phyloP scores from a whole-genome alignment of 2,113 vertebrate genomes.

The Falco punctatus region DNA sequence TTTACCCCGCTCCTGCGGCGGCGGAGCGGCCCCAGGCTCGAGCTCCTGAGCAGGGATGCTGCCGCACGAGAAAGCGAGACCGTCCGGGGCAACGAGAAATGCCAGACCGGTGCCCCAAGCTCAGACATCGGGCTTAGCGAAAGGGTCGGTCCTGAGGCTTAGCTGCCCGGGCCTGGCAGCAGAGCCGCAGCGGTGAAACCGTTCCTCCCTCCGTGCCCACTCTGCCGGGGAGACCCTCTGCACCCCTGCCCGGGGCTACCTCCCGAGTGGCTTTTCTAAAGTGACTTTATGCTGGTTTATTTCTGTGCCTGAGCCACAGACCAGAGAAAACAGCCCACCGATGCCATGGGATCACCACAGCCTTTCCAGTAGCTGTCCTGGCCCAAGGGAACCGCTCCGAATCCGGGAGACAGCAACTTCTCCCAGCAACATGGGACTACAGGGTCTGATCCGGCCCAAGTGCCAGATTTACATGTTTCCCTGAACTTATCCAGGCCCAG shows the following conservation, averaged over 20 bases:
- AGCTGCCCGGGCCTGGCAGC: not conserved
- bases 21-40: too few relatives aligned
- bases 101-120: not conserved
- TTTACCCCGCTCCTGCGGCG: accelerated
- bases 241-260: not conserved
- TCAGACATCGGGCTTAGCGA: not conserved
- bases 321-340: not conserved
- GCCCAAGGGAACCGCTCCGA: not conserved
- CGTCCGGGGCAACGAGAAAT: not conserved
- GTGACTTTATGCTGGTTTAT: not conserved
- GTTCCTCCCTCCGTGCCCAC: accelerated
- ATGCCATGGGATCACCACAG: not conserved
- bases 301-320: not conserved
- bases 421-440: not conserved
- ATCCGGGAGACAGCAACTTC: accelerated
- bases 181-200: not conserved
- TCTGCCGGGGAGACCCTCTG: not conserved
- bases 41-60: not conserved
- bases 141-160: not conserved
- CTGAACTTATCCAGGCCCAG: not conserved
- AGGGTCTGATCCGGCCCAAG: not conserved
- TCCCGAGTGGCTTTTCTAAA: not conserved
- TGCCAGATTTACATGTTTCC: not conserved
- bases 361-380: not conserved
- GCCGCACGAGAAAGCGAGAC: not conserved